Base-by-base conservation (phyloP, 2,888 invertebrate species). In the Stomorhina lunata region DNA sequence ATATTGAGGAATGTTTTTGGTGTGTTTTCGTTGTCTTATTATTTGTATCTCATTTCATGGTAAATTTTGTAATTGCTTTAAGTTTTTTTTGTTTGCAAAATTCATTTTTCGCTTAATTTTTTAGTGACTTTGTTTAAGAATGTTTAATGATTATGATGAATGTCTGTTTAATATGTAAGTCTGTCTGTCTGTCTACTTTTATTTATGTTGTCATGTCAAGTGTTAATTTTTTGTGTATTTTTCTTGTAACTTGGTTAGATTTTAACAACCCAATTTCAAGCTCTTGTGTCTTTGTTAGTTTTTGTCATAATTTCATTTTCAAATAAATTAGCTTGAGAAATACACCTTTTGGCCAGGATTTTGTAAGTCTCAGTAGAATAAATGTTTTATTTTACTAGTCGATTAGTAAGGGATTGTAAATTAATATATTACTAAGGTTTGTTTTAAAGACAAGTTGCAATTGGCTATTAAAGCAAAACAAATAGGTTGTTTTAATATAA, bases 201-300 rank as follows among this genome's bases (percentile, higher is more conserved):
- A n/a, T n/a, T n/a, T n/a, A 48, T 68, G 59, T 61, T 69, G 69
- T 61, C 77, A 77, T 77, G 77, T 69, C 61, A 69, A 69, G 69
- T 77, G 61, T 77, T 69, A 69, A 69, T 77, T 77, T 77, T 69
- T 65, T 32, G 69, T 3, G 22, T 22, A 6, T 10, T 22, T 63
- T 32, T 57, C 55, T 72, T 79, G n/a, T 72, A 50, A 43, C 17
- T 65, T 57, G 25, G 27, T 59, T 76, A 15, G 37, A 22, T 69
- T 53, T 43, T 12, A 59, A 68, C 66, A 76, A 68, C 37, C 29
- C 50, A 76, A 68, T 76, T 76, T 69, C 32, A 34, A n/a, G n/a
- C n/a, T n/a, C n/a, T n/a, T n/a, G n/a, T n/a, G n/a, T n/a, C 32
- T 61, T 61, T 77, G 25, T 61, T 25, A 43, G 55, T 63, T 63